Percentiles rank a stretch among this genome's conserved stretches.
These are phyloP conservation scores for Xiphophorus hellerii DNA, from an alignment of 2,113 vertebrate species.

Conservation along the genomic window DNA sequence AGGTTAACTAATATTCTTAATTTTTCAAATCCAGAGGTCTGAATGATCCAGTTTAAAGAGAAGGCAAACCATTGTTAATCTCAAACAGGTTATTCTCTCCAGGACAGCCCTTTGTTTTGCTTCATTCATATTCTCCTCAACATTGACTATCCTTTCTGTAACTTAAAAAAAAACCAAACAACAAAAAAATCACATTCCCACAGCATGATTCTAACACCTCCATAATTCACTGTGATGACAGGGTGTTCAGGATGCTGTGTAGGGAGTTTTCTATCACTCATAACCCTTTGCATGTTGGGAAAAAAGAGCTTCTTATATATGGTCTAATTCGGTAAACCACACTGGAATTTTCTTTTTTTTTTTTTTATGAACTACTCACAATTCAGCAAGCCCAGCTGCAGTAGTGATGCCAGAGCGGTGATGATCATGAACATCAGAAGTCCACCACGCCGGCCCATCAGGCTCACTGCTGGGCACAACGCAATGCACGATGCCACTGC, in stretches of 20 bases:
- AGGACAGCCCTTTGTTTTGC: too few species aligned
- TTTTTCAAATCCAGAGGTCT: not conserved
- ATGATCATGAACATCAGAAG: slow-evolving; percentile 97
- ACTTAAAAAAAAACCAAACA: too few species aligned
- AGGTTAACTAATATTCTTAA: not conserved
- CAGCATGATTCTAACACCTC: too few species aligned
- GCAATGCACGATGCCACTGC: slow-evolving; percentile 90
- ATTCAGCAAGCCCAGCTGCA: slow-evolving; percentile 95
- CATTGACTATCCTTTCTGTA: too few species aligned
- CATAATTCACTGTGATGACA: too few species aligned
- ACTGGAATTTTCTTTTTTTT: not conserved
- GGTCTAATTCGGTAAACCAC: not conserved
- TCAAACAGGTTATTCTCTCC: not conserved
- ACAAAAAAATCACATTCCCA: too few species aligned
- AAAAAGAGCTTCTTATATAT: not conserved
- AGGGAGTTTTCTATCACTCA: too few species aligned
- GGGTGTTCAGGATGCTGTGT: too few species aligned
- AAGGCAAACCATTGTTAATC: not conserved
- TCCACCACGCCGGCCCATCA: slow-evolving; percentile 92
- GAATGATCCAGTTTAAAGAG: not conserved
- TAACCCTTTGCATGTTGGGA: too few species aligned
- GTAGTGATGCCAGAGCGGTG: slow-evolving; percentile 92
- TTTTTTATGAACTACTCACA: slow-evolving; percentile 81
- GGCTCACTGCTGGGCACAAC: slow-evolving; percentile 89
- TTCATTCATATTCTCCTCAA: too few species aligned